Evolutionary conservation across 2,888 invertebrate species (phyloP), one percentile per base, ranked within the genome.

Genomic region (Stramonita haemastoma): DNA sequence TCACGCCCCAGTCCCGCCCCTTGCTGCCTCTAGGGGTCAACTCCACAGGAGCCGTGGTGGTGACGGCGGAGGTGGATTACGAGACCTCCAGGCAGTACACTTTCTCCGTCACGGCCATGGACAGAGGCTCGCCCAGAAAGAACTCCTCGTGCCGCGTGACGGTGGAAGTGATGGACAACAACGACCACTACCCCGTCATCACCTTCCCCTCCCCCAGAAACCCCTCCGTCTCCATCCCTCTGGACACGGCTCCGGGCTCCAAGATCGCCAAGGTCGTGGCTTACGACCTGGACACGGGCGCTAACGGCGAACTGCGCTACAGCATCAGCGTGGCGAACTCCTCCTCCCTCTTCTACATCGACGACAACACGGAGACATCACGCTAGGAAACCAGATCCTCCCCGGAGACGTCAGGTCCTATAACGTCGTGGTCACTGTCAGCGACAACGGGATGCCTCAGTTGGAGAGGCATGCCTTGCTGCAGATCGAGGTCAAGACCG

Each of bases 111-210:
- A 87, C 89, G 26, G 91, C 92, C n/a, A 79, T 90, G 60, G 91
- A 91, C 66, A 34, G 90, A 15, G 91, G 91, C 66, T 66, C 86
- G 5, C 89, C 90, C 17, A 89, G 89, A 0, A 89, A 89, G 77
- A 92, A 88, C 70, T 89, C 91, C 11, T 89, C 91, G 6, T 89
- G 90, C 4, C 87, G 84, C 2, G 90, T 92, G 22, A 77, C 81
- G 46, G 89, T 91, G 19, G 60, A 81, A 8, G 89, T 92, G 46
- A 22, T 89, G 32, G 91, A 91, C 87, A 90, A 90, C 83, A 92
- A 91, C 86, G 91, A 91, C 88, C 90, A 91, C 87, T 29, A 85
- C 70, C 91, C 91, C n/a, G 85, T 90, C 79, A 92, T 92, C 83
- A 81, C 89, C n/a, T 91, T 91, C 81, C 91, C 92, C 13, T 89